Conservation (phyloP, 2,888 invertebrate species). For the Lathronympha strigana region DNA sequence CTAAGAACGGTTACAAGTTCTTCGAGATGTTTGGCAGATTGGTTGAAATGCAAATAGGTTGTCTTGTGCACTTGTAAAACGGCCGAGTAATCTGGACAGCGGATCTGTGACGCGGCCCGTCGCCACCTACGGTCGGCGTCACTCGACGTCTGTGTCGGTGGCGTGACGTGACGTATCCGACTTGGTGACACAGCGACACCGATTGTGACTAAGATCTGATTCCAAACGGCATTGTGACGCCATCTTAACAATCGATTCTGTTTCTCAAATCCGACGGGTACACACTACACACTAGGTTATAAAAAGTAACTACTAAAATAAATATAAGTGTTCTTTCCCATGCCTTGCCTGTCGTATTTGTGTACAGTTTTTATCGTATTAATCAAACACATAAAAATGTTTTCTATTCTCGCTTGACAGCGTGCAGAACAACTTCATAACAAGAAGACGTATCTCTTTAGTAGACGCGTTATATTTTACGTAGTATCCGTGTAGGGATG, state of each 20-base stretch:
- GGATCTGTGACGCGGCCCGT: conserved; percentile 54
- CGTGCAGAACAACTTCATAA: conserved; percentile 55
- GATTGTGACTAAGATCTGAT: conserved; percentile 72
- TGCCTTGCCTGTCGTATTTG: conserved; percentile 34
- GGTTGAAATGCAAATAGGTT: conserved; percentile 70
- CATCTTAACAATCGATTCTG: conserved; percentile 59
- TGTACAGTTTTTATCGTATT: conserved; percentile 40
- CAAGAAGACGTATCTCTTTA: conserved; percentile 65
- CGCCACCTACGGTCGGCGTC: conserved; percentile 54
- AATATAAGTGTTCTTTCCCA: conserved; percentile 23
- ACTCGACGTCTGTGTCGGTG: conserved; percentile 51
- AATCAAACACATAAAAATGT: conserved; percentile 46
- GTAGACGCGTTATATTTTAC: conserved; percentile 63
- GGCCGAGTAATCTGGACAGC: conserved; percentile 63
- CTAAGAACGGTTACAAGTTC: conserved; percentile 24
- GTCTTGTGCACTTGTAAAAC: conserved; percentile 65
- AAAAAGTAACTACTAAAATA: not conserved
- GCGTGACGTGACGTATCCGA: conserved; percentile 52
- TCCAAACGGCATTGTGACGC: conserved; percentile 62
- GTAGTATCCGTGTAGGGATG: conserved; percentile 50
- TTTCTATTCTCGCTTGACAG: conserved; percentile 45
- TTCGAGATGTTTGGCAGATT: conserved; percentile 50
- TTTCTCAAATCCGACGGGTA: conserved; percentile 47
- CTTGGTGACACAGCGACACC: conserved; percentile 53
- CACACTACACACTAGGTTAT: not conserved